A percentile compares a stretch with the other conserved stretches of the same genome.
These are phyloP conservation scores for Columba janthina DNA, from an alignment of 2,113 vertebrate species.

Conservation along the genomic window DNA sequence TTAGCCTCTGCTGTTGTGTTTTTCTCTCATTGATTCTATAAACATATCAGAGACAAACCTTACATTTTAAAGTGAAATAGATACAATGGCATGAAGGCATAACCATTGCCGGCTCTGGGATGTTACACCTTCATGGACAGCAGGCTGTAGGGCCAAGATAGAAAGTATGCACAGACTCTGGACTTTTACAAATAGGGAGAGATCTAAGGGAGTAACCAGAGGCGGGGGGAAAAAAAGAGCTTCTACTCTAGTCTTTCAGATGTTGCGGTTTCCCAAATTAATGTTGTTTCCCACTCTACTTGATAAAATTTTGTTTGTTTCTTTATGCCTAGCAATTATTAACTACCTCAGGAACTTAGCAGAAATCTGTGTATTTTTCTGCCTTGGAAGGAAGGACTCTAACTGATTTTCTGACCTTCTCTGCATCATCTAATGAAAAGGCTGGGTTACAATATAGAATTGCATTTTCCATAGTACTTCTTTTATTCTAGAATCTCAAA, in stretches of 20 bases:
- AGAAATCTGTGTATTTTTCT: neutral
- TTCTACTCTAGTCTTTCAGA: neutral
- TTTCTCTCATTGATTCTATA: neutral
- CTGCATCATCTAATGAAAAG: neutral
- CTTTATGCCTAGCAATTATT: neutral
- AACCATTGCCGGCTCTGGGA: neutral
- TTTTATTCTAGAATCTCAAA: neutral
- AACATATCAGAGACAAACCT: fast-evolving
- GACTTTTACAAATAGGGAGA: neutral
- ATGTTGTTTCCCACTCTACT: neutral
- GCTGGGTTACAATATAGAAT: neutral
- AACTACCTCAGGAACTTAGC: neutral
- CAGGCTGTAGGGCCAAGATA: neutral
- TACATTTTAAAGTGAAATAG: neutral
- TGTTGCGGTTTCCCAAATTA: neutral
- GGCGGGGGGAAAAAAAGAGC: neutral
- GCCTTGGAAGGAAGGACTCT: neutral
- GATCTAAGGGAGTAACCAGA: neutral
- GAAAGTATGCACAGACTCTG: neutral
- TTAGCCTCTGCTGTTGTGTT: neutral
- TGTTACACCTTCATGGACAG: neutral
- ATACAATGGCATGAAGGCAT: neutral
- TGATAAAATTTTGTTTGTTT: neutral
- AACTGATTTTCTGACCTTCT: neutral
- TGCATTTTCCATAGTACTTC: neutral